Conservation (phyloP, 23 tunicate species). For the Phallusia fumigata region DNA sequence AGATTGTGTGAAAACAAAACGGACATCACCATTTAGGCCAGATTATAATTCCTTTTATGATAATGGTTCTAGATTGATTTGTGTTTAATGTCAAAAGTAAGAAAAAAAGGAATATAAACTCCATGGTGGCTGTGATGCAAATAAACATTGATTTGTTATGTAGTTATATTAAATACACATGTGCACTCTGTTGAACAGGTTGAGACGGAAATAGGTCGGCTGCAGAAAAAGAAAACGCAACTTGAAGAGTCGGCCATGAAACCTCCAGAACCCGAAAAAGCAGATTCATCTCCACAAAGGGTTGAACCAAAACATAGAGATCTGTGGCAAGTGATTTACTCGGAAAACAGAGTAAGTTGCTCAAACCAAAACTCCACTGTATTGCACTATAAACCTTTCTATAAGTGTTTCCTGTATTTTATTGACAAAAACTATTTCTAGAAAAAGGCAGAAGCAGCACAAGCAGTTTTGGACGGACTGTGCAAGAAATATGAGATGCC, state of each 20-base stretch:
- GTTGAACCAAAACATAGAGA: constrained; percentile 90
- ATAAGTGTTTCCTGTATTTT: too few relatives aligned
- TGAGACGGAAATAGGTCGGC: constrained; percentile 39
- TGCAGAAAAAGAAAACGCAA: constrained; percentile 70
- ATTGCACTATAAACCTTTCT: too few relatives aligned
- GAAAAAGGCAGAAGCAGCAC: constrained; percentile 86
- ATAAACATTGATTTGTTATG: too few relatives aligned
- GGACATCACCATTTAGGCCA: too few relatives aligned
- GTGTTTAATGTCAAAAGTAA: too few relatives aligned
- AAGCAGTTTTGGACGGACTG: constrained; percentile 41
- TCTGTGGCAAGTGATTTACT: constrained; percentile 92
- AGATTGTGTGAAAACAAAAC: too few relatives aligned
- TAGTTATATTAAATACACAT: too few relatives aligned
- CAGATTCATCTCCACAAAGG: constrained; percentile 36
- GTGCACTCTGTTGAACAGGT: constrained; percentile 35
- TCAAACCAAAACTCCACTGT: too few relatives aligned
- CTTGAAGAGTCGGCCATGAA: constrained; percentile 68
- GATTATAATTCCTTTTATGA: too few relatives aligned
- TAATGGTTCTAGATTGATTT: too few relatives aligned
- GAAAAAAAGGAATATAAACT: too few relatives aligned
- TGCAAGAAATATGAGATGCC: constrained; percentile 88
- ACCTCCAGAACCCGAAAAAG: constrained; percentile 60
- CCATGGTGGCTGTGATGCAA: too few relatives aligned
- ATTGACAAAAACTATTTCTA: constrained; percentile 4
- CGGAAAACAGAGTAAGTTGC: constrained; percentile 71